phyloP scores from a whole-genome alignment of 2,888 invertebrate genomes.

The Ganaspis brasiliensis region DNA sequence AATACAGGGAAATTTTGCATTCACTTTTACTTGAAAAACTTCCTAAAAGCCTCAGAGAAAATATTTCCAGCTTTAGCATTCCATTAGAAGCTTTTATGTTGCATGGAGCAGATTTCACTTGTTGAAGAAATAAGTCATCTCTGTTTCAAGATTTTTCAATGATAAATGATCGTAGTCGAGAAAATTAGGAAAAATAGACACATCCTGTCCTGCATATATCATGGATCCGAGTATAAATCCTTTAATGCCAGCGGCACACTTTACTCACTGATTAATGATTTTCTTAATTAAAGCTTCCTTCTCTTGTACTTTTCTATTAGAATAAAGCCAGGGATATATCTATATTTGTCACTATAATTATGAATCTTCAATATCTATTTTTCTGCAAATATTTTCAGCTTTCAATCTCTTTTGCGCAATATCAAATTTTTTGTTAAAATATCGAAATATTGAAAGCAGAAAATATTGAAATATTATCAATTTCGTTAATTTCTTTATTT shows the following conservation, averaged over 20 bases:
- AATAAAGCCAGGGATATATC: not conserved
- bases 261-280: conserved; percentile 38
- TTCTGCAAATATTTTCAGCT: not conserved
- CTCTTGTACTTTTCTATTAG: not conserved
- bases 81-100: not conserved
- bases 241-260: conserved; percentile 34
- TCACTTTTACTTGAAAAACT: not conserved
- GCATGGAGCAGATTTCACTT: too few relatives aligned
- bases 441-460: too few relatives aligned
- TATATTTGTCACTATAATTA: not conserved
- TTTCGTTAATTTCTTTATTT: too few relatives aligned
- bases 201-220: conserved; percentile 10
- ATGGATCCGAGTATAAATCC: conserved; percentile 13
- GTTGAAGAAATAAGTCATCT: not conserved
- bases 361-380: not conserved
- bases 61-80: not conserved
- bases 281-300: conserved; percentile 30
- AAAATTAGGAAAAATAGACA: conserved; percentile 27
- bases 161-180: conserved; percentile 22
- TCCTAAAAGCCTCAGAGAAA: not conserved
- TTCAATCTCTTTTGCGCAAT: too few relatives aligned
- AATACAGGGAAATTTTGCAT: not conserved
- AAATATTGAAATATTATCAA: too few relatives aligned
- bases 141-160: conserved; percentile 5
- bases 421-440: too few relatives aligned